Evolutionary conservation across 1,140 invertebrate genomes (phyloP).

Genomic region (Trachymyrmex septentrionalis): DNA sequence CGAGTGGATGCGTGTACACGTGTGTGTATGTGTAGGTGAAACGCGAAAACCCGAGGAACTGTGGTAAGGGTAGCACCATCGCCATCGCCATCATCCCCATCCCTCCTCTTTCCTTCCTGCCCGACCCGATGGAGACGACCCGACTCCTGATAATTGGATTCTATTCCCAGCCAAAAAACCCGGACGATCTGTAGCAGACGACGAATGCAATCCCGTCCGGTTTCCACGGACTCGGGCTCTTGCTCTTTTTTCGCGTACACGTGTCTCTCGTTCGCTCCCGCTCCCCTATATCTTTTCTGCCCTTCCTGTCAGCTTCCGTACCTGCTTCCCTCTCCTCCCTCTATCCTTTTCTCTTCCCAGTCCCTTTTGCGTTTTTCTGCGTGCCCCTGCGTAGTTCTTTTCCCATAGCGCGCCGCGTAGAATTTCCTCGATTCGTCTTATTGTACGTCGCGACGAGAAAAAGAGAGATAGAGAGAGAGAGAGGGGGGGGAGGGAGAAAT

Average conservation of each 20-base stretch:
- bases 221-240: slow-evolving; percentile 74
- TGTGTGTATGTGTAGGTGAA: not conserved
- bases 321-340: not conserved
- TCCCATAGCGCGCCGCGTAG: slow-evolving; percentile 78
- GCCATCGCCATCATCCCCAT: not conserved
- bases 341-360: not conserved
- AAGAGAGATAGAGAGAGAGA: not conserved
- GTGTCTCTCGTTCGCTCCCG: slow-evolving; percentile 39
- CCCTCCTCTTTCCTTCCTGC: not conserved
- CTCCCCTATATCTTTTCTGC: slow-evolving; percentile 6
- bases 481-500: not conserved
- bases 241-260: slow-evolving; percentile 50
- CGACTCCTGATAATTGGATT: slow-evolving; percentile 70
- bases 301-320: slow-evolving; percentile 33
- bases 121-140: slow-evolving; percentile 48
- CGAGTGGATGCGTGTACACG: too few relatives aligned
- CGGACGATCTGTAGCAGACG: slow-evolving; percentile 62
- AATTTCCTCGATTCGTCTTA: slow-evolving; percentile 79
- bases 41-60: not conserved
- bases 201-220: slow-evolving; percentile 79
- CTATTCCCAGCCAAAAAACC: slow-evolving; percentile 58
- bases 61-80: slow-evolving; percentile 27
- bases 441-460: slow-evolving; percentile 62
- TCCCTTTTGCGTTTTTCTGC: slow-evolving; percentile 71
- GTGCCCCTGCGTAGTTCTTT: slow-evolving; percentile 65